A percentile compares a stretch with the other conserved stretches of the same genome.
phyloP scores from a whole-genome alignment of 2,888 invertebrate genomes.

The Punctoribates punctum region DNA sequence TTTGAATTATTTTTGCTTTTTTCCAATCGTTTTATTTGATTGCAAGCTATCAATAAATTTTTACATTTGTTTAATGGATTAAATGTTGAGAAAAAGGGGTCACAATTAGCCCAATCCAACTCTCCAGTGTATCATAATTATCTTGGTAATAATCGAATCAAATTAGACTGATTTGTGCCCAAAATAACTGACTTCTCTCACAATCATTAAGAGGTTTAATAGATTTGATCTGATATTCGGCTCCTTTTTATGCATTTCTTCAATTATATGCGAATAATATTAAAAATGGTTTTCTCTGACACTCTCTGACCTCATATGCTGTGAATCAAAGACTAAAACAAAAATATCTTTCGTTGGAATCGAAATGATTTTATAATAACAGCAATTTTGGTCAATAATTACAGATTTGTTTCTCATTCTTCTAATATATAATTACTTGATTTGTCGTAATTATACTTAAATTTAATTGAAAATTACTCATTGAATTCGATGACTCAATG shows the following conservation, averaged over 20 bases:
- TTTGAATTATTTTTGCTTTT: no score
- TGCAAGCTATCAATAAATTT: no score
- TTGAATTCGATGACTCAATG: neutral
- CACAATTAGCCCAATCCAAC: no score
- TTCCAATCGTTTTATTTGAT: no score
- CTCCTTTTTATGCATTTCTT: neutral
- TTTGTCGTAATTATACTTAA: neutral
- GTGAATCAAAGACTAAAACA: neutral
- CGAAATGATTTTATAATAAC: slow-evolving; percentile 17
- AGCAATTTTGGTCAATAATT: slow-evolving; percentile 17
- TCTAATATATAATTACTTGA: neutral
- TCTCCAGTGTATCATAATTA: no score
- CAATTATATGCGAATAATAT: neutral
- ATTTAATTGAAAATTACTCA: slow-evolving; percentile 35
- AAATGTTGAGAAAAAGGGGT: no score
- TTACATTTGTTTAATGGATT: no score
- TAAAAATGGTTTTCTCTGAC: neutral
- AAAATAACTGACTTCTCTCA: no score
- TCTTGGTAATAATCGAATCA: no score
- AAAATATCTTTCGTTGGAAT: slow-evolving; percentile 6
- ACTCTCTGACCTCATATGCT: neutral
- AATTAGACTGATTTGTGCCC: no score
- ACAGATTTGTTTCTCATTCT: neutral
- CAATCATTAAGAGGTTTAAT: neutral
- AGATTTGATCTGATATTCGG: neutral